Conservation (phyloP, 2,888 invertebrate genomes). For the Halictus quadricinctus region DNA sequence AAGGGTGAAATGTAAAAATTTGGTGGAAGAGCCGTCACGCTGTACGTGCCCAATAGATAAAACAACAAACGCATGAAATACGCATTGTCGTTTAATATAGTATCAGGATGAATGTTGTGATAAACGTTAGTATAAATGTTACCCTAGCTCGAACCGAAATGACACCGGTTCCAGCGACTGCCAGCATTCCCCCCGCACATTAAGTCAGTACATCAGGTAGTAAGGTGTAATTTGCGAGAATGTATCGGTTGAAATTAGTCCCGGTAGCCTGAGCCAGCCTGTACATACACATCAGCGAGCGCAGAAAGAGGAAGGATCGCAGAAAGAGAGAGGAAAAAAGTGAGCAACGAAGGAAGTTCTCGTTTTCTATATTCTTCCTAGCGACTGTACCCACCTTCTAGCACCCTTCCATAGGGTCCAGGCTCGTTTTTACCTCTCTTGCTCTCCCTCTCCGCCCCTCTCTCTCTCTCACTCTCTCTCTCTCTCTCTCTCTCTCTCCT, state of each 20-base stretch:
- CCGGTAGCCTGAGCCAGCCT: not conserved
- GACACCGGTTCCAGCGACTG: not conserved
- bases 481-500: constrained; percentile 6
- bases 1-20: no score
- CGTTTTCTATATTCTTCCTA: constrained; percentile 43
- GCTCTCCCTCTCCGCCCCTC: not conserved
- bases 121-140: not conserved
- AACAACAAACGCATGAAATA: not conserved
- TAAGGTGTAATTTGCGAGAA: not conserved
- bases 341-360: constrained; percentile 32
- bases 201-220: not conserved
- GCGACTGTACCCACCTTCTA: constrained; percentile 49
- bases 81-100: not conserved
- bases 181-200: not conserved
- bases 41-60: no score
- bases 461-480: not conserved
- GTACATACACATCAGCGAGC: not conserved
- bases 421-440: constrained; percentile 38
- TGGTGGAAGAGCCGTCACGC: no score
- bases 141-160: not conserved
- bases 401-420: constrained; percentile 49
- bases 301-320: constrained; percentile 1
- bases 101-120: not conserved
- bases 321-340: constrained; percentile 7
- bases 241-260: not conserved